These are phyloP conservation scores for Lucinisca nassula DNA, from an alignment of 2,888 invertebrate species.

Conservation along the genomic window DNA sequence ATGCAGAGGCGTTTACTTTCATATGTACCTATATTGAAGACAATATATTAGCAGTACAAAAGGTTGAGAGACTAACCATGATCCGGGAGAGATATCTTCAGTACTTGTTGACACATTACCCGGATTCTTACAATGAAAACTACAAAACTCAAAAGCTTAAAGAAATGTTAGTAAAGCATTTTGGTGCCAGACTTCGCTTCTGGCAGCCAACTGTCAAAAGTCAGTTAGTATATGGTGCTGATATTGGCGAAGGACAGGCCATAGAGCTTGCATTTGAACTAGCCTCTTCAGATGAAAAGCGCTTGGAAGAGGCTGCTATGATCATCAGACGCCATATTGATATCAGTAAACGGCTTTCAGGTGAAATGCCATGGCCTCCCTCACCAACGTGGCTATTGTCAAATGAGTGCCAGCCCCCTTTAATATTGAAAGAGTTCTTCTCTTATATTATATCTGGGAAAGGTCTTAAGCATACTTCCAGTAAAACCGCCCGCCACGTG, in stretches of 20 bases:
- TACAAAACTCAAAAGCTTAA: too few species aligned
- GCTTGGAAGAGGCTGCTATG: not conserved
- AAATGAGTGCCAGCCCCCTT: not conserved
- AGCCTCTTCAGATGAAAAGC: constrained; percentile 1
- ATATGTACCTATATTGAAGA: constrained; percentile 36
- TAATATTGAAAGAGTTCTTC: not conserved
- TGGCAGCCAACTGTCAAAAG: not conserved
- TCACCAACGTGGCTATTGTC: not conserved
- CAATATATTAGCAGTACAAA: constrained; percentile 34
- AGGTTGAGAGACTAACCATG: constrained; percentile 53
- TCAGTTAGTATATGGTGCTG: not conserved
- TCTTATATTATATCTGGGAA: not conserved
- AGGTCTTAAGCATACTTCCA: too few species aligned
- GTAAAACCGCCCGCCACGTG: not conserved
- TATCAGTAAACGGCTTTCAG: not conserved
- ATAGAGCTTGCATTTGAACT: not conserved
- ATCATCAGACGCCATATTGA: not conserved
- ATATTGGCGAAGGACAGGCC: not conserved
- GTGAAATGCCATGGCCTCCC: not conserved
- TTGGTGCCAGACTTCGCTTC: not conserved
- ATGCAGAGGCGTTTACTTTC: constrained; percentile 21
- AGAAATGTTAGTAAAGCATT: not conserved
- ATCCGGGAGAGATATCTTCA: constrained; percentile 27
- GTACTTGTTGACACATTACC: too few species aligned
- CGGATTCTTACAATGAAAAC: too few species aligned